These are phyloP conservation scores for Apogon hyalosoma DNA, from an alignment of 2,797 vertebrate genomes.

Conservation along the genomic window DNA sequence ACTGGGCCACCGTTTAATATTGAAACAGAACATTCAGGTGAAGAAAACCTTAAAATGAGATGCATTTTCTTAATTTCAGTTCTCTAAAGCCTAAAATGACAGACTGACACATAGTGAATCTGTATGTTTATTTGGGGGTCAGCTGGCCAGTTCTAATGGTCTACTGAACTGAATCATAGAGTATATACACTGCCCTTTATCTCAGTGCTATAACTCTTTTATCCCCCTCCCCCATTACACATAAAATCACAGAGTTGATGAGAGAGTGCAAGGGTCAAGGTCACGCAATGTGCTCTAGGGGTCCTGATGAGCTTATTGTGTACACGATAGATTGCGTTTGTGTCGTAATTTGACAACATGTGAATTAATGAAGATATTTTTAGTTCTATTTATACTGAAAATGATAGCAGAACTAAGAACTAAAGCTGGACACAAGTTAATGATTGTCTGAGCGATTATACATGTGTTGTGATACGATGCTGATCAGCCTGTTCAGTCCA, in stretches of 20 bases:
- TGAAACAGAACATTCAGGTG: not conserved
- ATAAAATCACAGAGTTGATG: constrained; percentile 15
- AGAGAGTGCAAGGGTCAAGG: constrained; percentile 24
- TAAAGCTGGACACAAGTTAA: not conserved
- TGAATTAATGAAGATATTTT: not conserved
- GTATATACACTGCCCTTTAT: constrained; percentile 36
- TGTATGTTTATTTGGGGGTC: constrained; percentile 35
- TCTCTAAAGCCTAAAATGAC: no score
- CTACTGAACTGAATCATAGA: constrained; percentile 57
- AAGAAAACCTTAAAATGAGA: not conserved
- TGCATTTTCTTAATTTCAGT: no score
- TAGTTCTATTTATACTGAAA: not conserved
- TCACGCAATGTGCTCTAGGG: constrained; percentile 9
- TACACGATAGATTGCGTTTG: constrained; percentile 1
- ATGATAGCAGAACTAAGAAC: not conserved
- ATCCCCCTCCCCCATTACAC: constrained; percentile 22
- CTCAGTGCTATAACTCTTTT: constrained; percentile 46
- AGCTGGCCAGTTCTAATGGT: constrained; percentile 62
- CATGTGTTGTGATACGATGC: not conserved
- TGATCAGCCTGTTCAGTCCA: no score
- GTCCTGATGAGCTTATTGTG: constrained; percentile 4
- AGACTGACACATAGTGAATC: not conserved
- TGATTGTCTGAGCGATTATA: not conserved
- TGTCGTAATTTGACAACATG: not conserved
- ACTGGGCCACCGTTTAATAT: not conserved